A percentile compares a stretch with the other conserved stretches of the same genome.
Conservation (phyloP, 2,113 vertebrate genomes). For the Pollimyrus isidori region DNA sequence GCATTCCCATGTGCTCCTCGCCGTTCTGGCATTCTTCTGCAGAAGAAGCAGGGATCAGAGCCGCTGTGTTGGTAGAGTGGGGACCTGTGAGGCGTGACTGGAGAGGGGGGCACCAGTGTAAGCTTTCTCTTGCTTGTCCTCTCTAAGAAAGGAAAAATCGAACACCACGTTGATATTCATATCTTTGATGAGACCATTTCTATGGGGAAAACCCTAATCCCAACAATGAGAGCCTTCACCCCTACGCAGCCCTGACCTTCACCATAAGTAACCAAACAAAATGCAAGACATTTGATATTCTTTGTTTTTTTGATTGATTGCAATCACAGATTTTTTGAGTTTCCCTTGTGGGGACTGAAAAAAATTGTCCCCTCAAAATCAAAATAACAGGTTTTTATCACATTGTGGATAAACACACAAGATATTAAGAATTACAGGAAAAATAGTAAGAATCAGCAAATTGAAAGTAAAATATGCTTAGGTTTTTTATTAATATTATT, state of each 20-base stretch:
- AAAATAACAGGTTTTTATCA: not conserved
- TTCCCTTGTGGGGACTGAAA: not conserved
- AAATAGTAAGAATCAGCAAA: not conserved
- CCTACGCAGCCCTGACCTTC: not conserved
- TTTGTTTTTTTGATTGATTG: not conserved
- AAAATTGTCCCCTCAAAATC: not conserved
- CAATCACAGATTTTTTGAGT: not conserved
- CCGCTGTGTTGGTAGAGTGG: not conserved
- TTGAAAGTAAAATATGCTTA: not conserved
- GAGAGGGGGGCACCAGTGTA: not conserved
- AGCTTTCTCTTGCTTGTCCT: not conserved
- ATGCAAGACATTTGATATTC: not conserved
- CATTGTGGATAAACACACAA: not conserved
- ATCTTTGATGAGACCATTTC: not conserved
- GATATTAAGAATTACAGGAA: not conserved
- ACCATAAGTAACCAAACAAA: not conserved
- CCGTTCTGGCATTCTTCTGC: not conserved
- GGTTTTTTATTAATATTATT: not conserved
- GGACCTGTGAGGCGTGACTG: not conserved
- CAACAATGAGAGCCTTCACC: not conserved
- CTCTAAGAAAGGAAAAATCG: not conserved
- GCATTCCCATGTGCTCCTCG: not conserved
- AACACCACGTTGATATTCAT: not conserved
- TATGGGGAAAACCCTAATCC: not conserved
- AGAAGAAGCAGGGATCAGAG: not conserved